phyloP scores from a whole-genome alignment of 2,888 invertebrate species.

The Nephrotoma appendiculata region DNA sequence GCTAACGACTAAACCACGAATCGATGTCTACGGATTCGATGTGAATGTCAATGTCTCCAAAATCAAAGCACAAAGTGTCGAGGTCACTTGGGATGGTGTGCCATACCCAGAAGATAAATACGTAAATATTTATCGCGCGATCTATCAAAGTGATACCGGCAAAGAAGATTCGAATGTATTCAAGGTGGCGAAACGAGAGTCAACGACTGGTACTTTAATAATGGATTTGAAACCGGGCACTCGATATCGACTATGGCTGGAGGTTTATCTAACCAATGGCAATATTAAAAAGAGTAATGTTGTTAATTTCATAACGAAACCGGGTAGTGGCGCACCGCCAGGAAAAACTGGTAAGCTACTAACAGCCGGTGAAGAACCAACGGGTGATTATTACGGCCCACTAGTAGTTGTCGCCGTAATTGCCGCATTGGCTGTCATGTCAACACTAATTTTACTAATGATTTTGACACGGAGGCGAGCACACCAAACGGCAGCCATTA shows the following conservation, averaged over 20 bases:
- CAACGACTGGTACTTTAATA: constrained; percentile 48
- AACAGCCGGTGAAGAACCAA: constrained; percentile 23
- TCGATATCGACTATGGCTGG: constrained; percentile 75
- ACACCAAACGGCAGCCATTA: constrained; percentile 62
- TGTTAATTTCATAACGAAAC: constrained; percentile 73
- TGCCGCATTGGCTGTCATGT: constrained; percentile 70
- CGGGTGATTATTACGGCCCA: constrained; percentile 75
- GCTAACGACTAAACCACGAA: constrained; percentile 50
- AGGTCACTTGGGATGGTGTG: constrained; percentile 69
- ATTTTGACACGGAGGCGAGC: constrained; percentile 61
- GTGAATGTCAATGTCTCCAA: constrained; percentile 60
- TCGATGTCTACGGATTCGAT: constrained; percentile 72
- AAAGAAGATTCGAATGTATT: constrained; percentile 57
- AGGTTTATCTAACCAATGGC: constrained; percentile 79
- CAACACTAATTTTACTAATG: constrained; percentile 62
- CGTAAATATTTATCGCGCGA: constrained; percentile 76
- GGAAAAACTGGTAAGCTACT: constrained; percentile 33
- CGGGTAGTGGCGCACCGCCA: constrained; percentile 40
- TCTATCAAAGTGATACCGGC: constrained; percentile 60
- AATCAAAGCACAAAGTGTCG: constrained; percentile 61
- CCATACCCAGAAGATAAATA: constrained; percentile 82
- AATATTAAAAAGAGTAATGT: constrained; percentile 82
- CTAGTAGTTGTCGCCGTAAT: constrained; percentile 78
- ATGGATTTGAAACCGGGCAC: constrained; percentile 61
- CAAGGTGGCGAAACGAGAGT: constrained; percentile 59